Evolutionary conservation across 2,113 vertebrate species (phyloP), one percentile per base, ranked within the genome.

Genomic region (Edolisoma coerulescens): DNA sequence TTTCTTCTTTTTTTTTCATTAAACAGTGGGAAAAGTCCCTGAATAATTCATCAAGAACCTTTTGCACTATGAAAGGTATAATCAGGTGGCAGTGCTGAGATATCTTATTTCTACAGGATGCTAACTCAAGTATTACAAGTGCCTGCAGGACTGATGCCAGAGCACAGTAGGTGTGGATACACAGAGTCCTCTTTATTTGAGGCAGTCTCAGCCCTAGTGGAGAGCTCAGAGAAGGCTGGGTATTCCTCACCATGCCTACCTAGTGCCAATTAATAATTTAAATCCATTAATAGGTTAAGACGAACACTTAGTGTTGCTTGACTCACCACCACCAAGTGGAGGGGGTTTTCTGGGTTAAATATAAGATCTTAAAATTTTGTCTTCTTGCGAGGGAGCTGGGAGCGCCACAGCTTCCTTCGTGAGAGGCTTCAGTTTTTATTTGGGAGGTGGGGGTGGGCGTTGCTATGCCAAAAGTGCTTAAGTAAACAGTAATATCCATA

Each of bases 1-100:
- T 10, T 23, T 54, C 32, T n/a, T 75, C 4, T 20, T 69, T 64
- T 5, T 33, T 15, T 16, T 19, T 8, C 1, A 0, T 42, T 11
- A 30, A 87, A 69, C 54, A 71, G 45, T 68, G 67, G 54, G 69
- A 75, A 95, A 95, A 95, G 69, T 39, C 86, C 50, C 79, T 97
- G 90, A 97, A 97, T 97, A 96, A 97, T 97, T 97, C 84, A 97
- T 75, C 35, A 90, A 85, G 92, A 89, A 90, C 94, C 94, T 95
- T 96, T 95, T 88, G 94, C 92, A 91, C 96, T 94, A 96, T 97
- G 96, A 95, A 95, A 94, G 96, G 93, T 92, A 96, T 89, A 84
- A 96, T 97, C 97, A 96, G 88, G 93, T 95, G 87, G 92, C 80
- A 90, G 90, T 41, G 75, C 82, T 95, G 93, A 93, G 93, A 56